phyloP scores from a whole-genome alignment of 2,113 vertebrate species.

The Onychorhynchus coronatus region DNA sequence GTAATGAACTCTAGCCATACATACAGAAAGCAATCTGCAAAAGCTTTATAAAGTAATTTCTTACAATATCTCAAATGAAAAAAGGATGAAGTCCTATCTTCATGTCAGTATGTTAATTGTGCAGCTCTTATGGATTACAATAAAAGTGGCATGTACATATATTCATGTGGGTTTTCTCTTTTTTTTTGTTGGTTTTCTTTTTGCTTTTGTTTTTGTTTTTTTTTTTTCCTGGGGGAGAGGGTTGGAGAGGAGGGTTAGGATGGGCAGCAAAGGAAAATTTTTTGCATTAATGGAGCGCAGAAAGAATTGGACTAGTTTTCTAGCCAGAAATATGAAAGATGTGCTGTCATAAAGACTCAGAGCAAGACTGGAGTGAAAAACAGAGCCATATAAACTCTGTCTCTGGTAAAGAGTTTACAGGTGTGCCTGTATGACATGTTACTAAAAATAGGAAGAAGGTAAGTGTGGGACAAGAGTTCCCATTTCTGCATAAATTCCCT shows the following conservation, averaged over 20 bases:
- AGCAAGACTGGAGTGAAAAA: background rate
- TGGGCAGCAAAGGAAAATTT: background rate
- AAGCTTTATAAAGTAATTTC: background rate
- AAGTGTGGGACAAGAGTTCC: background rate
- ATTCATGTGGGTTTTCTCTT: background rate
- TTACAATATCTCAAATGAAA: background rate
- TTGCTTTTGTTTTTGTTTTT: background rate
- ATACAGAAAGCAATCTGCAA: background rate
- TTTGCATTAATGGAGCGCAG: background rate
- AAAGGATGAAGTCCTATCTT: background rate
- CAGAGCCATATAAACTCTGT: background rate
- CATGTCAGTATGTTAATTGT: background rate
- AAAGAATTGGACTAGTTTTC: background rate
- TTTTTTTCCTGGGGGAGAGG: fast-evolving
- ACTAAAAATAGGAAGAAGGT: background rate
- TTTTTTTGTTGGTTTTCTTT: background rate
- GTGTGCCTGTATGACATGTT: background rate
- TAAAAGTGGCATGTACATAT: background rate
- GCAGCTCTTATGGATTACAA: background rate
- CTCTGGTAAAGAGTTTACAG: background rate
- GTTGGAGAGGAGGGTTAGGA: background rate
- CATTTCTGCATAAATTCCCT: background rate
- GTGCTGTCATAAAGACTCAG: background rate
- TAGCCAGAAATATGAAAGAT: background rate
- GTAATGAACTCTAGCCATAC: background rate